A percentile compares a stretch with the other conserved stretches of the same genome.
phyloP scores from a whole-genome alignment of 1,140 invertebrate species.

The Physella acuta region DNA sequence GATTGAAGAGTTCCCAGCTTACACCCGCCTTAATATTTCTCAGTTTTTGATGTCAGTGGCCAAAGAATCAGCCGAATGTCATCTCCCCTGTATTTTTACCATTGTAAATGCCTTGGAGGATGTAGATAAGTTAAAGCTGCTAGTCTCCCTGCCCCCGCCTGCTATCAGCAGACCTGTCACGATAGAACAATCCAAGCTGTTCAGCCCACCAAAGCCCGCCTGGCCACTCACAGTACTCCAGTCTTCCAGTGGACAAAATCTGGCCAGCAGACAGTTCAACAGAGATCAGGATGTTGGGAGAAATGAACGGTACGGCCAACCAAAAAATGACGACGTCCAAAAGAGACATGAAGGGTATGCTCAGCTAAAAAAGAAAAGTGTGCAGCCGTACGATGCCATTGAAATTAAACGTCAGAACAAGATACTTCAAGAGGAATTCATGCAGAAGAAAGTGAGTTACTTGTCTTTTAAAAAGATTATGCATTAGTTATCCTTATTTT shows the following conservation, averaged over 20 bases:
- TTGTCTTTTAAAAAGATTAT: too few relatives aligned
- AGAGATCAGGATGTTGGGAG: not conserved
- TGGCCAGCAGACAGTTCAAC: not conserved
- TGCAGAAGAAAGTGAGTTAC: constrained; percentile 42
- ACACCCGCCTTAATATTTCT: constrained; percentile 49
- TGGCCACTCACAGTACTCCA: not conserved
- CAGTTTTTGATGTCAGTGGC: constrained; percentile 44
- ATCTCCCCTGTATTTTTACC: constrained; percentile 45
- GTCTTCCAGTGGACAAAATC: not conserved
- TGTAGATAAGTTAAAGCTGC: constrained; percentile 32
- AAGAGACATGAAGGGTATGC: not conserved
- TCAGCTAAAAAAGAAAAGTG: constrained; percentile 19
- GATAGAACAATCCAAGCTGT: constrained; percentile 44
- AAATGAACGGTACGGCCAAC: not conserved
- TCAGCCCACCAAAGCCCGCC: too few relatives aligned
- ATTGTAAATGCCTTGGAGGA: constrained; percentile 50
- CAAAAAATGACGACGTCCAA: not conserved
- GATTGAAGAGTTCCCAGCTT: constrained; percentile 34
- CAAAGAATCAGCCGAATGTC: constrained; percentile 31
- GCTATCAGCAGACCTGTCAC: constrained; percentile 37
- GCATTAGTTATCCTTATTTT: too few relatives aligned
- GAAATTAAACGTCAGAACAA: constrained; percentile 43
- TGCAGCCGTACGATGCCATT: too few relatives aligned
- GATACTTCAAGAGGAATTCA: constrained; percentile 45
- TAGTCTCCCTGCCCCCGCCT: constrained; percentile 38